Percentiles rank a stretch among this genome's conserved stretches.
Conservation (phyloP, 2,888 invertebrate genomes). For the Synanthedon formicaeformis region DNA sequence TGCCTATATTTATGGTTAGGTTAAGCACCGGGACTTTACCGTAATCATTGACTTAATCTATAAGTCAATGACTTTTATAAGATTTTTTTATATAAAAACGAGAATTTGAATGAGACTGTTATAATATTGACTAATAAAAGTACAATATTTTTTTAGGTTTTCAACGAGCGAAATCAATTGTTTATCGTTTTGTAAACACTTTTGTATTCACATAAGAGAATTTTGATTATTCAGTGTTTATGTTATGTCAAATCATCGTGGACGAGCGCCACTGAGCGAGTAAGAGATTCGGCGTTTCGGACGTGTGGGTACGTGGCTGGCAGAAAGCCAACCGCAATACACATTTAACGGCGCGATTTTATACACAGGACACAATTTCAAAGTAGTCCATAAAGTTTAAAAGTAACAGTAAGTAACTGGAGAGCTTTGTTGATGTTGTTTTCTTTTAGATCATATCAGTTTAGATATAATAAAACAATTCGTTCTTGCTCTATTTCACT, state of each 20-base stretch:
- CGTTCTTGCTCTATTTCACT: not conserved
- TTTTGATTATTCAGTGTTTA: conserved; percentile 37
- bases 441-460: conserved; percentile 10
- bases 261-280: conserved; percentile 27
- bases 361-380: conserved; percentile 57
- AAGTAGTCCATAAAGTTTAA: conserved; percentile 54
- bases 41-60: too few species aligned
- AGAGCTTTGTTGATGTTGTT: conserved; percentile 23
- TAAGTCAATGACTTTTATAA: too few species aligned
- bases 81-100: too few species aligned
- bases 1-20: too few species aligned
- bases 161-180: not conserved
- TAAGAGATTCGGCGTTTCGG: conserved; percentile 48
- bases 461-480: not conserved
- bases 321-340: conserved; percentile 2
- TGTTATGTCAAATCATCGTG: conserved; percentile 42
- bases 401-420: conserved; percentile 41
- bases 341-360: conserved; percentile 46
- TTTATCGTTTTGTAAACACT: not conserved
- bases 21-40: too few species aligned
- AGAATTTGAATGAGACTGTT: too few species aligned
- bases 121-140: too few species aligned
- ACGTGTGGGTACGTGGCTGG: conserved; percentile 20
- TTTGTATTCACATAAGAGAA: conserved; percentile 4
- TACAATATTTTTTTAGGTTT: too few species aligned